Base-by-base conservation (phyloP, 2,888 invertebrate species). In the Catocala nupta region DNA sequence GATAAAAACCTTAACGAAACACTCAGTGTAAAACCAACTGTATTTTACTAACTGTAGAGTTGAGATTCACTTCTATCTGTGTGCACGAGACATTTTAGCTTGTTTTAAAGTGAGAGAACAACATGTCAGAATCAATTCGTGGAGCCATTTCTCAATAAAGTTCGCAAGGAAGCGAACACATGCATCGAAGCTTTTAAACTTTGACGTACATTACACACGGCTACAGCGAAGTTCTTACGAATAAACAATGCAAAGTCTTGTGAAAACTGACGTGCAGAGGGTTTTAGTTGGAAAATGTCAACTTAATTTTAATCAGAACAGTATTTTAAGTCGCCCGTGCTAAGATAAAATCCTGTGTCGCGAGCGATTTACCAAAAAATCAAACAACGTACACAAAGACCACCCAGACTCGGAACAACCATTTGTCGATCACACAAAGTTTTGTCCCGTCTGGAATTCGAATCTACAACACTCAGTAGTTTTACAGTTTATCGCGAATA, bases 71-170 rank as follows among this genome's bases (percentile, higher is more conserved):
- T 6, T 50, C n/a, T 9, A 1, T 2, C 13, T 8, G 7, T 12
- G 9, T 8, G 25, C 47, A 47, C n/a, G 61, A 59, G 63, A 80
- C 74, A 75, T 81, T 82, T 82, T 87, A 85, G 82, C 85, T 79
- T 81, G 83, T 88, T 90, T 88, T 88, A 89, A 91, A 91, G 89
- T 87, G 77, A 81, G 82, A 81, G 81, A 82, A 84, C 68, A 81
- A 84, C 84, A 85, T 81, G 93, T 93, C 93, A 89, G 86, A 92
- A 90, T 92, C 91, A 93, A 93, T 93, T 91, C 89, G 79, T 74
- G 79, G 69, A 83, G 90, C 93, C 91, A 93, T 93, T 92, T 93
- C 91, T 93, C 93, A 93, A 91, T 92, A 89, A 91, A 90, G 85
- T 91, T 88, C 66, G 77, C 71, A 71, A 75, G 70, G 73, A 77